Evolutionary conservation across 2,888 invertebrate species (phyloP).

Genomic region (Heliconius ismenius): DNA sequence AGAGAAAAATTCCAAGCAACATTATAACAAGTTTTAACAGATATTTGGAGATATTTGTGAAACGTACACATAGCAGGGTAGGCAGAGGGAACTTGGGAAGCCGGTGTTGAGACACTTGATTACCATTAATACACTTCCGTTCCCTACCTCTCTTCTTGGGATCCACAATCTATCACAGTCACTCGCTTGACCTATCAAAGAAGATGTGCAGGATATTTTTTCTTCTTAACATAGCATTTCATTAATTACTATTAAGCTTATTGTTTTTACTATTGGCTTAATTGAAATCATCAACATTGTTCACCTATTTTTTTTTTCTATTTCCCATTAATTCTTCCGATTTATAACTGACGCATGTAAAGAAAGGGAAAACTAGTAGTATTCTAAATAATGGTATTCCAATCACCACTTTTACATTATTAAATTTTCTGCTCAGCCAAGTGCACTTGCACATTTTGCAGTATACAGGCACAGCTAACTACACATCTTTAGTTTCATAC

Average conservation of each 20-base stretch:
- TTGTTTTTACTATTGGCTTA: not conserved
- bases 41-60: too few relatives aligned
- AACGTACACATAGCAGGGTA: too few relatives aligned
- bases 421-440: slow-evolving; percentile 36
- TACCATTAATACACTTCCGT: too few relatives aligned
- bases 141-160: too few relatives aligned
- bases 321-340: not conserved
- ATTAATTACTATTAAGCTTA: not conserved
- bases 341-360: not conserved
- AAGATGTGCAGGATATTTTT: too few relatives aligned
- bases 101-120: too few relatives aligned
- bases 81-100: too few relatives aligned
- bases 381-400: slow-evolving; percentile 10
- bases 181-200: too few relatives aligned
- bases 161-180: too few relatives aligned
- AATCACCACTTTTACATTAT: slow-evolving; percentile 34
- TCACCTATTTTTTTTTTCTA: not conserved
- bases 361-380: not conserved
- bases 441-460: slow-evolving; percentile 20
- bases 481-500: not conserved
- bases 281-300: not conserved
- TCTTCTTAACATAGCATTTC: not conserved
- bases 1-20: not conserved
- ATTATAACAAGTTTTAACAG: too few relatives aligned
- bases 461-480: not conserved